Base-by-base conservation (phyloP, 1,140 invertebrate species). In the Bactericera cockerelli region DNA sequence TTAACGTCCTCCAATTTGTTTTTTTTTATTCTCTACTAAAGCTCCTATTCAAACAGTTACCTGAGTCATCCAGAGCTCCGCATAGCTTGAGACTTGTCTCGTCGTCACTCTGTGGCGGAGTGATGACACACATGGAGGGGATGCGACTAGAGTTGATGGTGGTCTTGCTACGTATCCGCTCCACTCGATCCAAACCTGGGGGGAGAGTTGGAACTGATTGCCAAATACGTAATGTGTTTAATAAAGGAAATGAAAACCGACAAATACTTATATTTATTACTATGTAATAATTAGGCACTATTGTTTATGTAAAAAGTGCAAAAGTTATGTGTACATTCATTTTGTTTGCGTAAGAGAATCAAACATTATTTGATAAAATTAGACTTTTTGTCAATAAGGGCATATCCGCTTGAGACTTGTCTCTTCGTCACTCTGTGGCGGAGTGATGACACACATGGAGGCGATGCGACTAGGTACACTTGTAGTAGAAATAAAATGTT, bases 41-140 rank as follows among this genome's bases (percentile, higher is more conserved):
- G n/a, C n/a, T n/a, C n/a, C n/a, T n/a, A n/a, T n/a, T n/a, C n/a
- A n/a, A n/a, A n/a, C n/a, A 31, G 13, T 56, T 56, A 56, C 26
- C 42, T 49, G 42, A 49, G 8, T 49, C 42, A 22, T 8, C n/a
- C 16, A 59, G 55, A 55, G 57, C 53, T 22, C 57, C 56, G 2
- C 57, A 61, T 22, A 60, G 62, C 33, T 64, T 65, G 6, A 68
- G 49, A 56, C 67, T 67, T 8, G 63, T 81, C 67, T 89, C 89
- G 65, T 92, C 89, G 62, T 92, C 89, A 54, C 87, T 90, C 58
- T 85, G 84, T 1, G 84, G 82, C 10, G 89, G 88, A 6, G 89
- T 92, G 16, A 93, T 91, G 0, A 90, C 87, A 71, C 89, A 93
- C 84, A 93, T 89, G 0, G 88, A 91, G 2, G 90, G 90, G 67